These are phyloP conservation scores for Tokudaia muenninki DNA, from an alignment of 2,797 vertebrate species.

Conservation along the genomic window DNA sequence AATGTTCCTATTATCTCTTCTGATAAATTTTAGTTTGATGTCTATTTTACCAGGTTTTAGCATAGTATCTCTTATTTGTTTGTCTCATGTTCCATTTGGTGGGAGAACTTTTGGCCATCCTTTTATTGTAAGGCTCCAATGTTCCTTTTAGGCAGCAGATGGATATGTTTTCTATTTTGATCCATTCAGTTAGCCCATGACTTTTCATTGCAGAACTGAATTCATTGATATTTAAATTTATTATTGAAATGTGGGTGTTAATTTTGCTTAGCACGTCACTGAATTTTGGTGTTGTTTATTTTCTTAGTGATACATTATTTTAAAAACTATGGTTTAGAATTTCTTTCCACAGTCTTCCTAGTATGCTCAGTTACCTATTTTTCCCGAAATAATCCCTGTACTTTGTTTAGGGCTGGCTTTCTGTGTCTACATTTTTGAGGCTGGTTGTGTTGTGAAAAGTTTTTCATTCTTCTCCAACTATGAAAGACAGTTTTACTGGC, in stretches of 20 bases:
- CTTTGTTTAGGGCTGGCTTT: background rate
- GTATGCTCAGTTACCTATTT: background rate
- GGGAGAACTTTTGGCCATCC: background rate
- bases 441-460: background rate
- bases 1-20: background rate
- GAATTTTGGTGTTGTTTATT: background rate
- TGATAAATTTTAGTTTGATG: background rate
- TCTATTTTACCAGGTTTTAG: background rate
- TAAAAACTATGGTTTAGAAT: background rate
- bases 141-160: background rate
- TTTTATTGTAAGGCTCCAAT: background rate
- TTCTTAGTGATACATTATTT: background rate
- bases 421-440: background rate
- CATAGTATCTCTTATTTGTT: background rate
- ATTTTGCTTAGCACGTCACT: background rate
- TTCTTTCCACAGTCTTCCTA: background rate
- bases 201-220: background rate
- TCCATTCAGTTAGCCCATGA: background rate
- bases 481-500: background rate
- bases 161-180: too few relatives aligned
- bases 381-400: background rate
- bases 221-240: background rate
- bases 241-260: background rate
- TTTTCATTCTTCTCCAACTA: background rate
- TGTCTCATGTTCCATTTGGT: background rate